These are phyloP conservation scores for Argyrosomus japonicus DNA, from an alignment of 2,113 vertebrate genomes.

Conservation along the genomic window DNA sequence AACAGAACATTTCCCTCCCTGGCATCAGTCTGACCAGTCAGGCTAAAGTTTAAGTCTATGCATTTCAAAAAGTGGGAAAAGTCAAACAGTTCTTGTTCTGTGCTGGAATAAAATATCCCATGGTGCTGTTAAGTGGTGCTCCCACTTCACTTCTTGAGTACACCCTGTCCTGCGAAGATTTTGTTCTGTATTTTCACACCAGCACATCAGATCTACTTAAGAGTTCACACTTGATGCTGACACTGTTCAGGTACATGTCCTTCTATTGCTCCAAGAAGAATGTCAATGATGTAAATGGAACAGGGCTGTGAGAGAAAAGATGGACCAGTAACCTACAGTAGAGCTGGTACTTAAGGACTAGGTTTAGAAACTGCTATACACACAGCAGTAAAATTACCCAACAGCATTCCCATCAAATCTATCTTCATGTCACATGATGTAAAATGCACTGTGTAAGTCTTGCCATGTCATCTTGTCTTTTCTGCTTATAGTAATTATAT, in stretches of 20 bases:
- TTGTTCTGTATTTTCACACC: slow-evolving; percentile 44
- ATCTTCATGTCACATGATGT: not conserved
- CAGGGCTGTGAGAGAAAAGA: slow-evolving; percentile 4
- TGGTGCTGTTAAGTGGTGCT: slow-evolving; percentile 11
- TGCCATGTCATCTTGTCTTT: not conserved
- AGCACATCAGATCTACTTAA: slow-evolving; percentile 37
- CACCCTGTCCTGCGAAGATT: slow-evolving; percentile 34
- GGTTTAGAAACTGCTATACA: not conserved
- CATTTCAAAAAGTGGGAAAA: not conserved
- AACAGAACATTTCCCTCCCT: not conserved
- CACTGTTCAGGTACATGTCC: slow-evolving; percentile 36
- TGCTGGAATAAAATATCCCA: slow-evolving; percentile 12
- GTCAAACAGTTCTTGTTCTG: slow-evolving; percentile 15
- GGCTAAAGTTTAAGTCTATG: not conserved
- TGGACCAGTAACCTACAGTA: slow-evolving; percentile 1
- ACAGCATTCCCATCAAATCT: not conserved
- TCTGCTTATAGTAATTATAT: not conserved
- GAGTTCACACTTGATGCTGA: slow-evolving; percentile 36
- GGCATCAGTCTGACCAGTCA: not conserved
- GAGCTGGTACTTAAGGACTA: slow-evolving; percentile 14
- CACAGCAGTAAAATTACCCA: not conserved
- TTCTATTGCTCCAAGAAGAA: slow-evolving; percentile 17
- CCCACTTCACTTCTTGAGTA: slow-evolving; percentile 37
- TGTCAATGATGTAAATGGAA: slow-evolving; percentile 20
- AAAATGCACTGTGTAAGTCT: not conserved